Evolutionary conservation across 1,140 invertebrate species (phyloP), one percentile per base, ranked within the genome.

Genomic region (Drosophila persimilis): DNA sequence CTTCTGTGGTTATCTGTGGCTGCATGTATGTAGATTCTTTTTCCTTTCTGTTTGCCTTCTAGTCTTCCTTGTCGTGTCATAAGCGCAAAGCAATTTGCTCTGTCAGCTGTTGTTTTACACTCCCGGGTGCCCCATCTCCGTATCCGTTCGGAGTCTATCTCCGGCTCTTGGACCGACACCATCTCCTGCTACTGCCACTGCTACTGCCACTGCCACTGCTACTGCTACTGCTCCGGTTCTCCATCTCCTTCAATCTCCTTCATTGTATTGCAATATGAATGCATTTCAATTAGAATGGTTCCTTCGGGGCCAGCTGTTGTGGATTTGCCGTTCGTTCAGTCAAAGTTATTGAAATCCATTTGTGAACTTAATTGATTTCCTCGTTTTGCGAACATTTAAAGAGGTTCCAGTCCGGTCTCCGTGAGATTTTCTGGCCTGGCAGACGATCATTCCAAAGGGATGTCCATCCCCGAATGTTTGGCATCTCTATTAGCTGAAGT

Each of bases 1-100:
- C 72, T 76, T 53, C 52, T 48, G 58, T 69, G 66, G 72, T 54
- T 61, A 59, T 61, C 17, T 50, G 35, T 39, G 20, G 46, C 9
- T 58, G 35, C 45, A n/a, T 17, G 46, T 20, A 70, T 57, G 52
- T 26, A 47, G 47, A 64, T 77, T 79, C 69, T 63, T 62, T 77
- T 59, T 64, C 57, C 43, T 41, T 48, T 46, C 54, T 54, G 64
- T 46, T 57, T 73, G 43, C 53, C 54, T 26, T 50, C 9, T 15
- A 53, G 62, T 63, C 48, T 56, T 61, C 66, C 67, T 65, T 53
- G 47, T 83, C 54, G 64, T 77, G 79, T 83, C 79, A 77, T 77
- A 83, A 83, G 79, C 79, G 74, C 60, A 83, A 83, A 81, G 69
- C 79, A 81, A 83, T 81, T 81, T 81, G 73, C 60, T 70, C 50